phyloP scores from a whole-genome alignment of 2,888 invertebrate genomes.

The Leucoma salicis region DNA sequence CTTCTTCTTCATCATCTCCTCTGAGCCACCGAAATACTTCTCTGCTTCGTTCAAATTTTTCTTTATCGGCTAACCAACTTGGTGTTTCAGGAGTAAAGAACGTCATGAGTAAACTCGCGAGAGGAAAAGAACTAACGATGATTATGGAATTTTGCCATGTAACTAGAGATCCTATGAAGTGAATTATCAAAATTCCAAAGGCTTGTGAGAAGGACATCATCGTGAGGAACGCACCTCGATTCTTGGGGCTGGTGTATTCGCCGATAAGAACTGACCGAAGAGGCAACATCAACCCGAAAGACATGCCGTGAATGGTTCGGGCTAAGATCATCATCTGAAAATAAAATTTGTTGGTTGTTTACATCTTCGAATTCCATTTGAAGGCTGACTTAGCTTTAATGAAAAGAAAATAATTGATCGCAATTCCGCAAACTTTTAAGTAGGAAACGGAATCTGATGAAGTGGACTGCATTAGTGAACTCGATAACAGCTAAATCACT shows the following conservation, averaged over 20 bases:
- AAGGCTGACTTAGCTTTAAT: too few relatives aligned
- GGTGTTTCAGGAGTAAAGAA: conserved; percentile 82
- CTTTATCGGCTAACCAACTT: conserved; percentile 81
- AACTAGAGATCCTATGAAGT: conserved; percentile 81
- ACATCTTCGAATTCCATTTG: too few relatives aligned
- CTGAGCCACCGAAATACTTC: conserved; percentile 78
- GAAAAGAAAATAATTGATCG: too few relatives aligned
- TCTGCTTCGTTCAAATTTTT: conserved; percentile 72
- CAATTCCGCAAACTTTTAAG: too few relatives aligned
- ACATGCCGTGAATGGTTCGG: conserved; percentile 60
- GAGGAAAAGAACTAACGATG: conserved; percentile 65
- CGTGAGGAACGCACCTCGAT: conserved; percentile 83
- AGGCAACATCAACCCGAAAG: conserved; percentile 73
- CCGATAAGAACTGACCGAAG: conserved; percentile 74
- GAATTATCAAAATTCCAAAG: conserved; percentile 81
- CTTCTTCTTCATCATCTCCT: conserved; percentile 66
- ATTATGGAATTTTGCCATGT: conserved; percentile 79
- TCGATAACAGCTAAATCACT: too few relatives aligned
- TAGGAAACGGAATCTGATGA: too few relatives aligned
- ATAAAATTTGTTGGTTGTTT: not conserved
- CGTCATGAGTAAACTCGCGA: conserved; percentile 63
- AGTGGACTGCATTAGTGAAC: too few relatives aligned
- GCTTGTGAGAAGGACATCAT: conserved; percentile 80
- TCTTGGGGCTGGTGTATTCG: conserved; percentile 78
- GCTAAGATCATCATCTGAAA: conserved; percentile 50